These are phyloP conservation scores for Passer domesticus DNA, from an alignment of 2,113 vertebrate genomes.

Conservation along the genomic window DNA sequence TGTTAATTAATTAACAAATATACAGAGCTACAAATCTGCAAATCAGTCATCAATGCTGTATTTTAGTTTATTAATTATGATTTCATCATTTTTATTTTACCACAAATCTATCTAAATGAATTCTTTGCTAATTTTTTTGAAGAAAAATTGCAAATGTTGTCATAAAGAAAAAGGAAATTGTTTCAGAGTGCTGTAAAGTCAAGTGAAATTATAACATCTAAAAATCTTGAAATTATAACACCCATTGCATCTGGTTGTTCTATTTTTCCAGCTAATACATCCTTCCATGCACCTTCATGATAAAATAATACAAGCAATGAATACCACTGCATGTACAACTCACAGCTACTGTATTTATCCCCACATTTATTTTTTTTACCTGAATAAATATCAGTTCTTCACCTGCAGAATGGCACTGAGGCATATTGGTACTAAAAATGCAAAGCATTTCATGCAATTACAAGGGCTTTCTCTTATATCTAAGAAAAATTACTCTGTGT, in stretches of 20 bases:
- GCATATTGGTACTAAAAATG: background rate
- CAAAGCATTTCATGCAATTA: background rate
- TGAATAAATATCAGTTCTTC: background rate
- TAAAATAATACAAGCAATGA: background rate
- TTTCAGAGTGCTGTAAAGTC: background rate
- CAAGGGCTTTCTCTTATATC: background rate
- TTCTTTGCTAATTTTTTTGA: background rate
- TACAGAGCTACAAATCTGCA: background rate
- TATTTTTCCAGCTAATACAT: background rate
- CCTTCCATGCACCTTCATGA: background rate
- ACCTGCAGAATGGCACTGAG: background rate
- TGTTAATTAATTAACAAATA: constrained; percentile 40
- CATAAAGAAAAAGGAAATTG: background rate
- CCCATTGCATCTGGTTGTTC: background rate
- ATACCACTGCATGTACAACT: background rate
- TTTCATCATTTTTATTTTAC: background rate
- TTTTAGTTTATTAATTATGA: background rate
- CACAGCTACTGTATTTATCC: background rate
- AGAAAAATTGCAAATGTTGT: background rate
- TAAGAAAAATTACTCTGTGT: background rate
- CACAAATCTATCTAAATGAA: background rate
- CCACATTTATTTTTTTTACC: background rate
- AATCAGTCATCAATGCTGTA: background rate
- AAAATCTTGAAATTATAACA: background rate
- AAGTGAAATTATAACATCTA: background rate